Evolutionary conservation across 1,140 invertebrate genomes (phyloP).

Genomic region (Monomorium pharaonis): DNA sequence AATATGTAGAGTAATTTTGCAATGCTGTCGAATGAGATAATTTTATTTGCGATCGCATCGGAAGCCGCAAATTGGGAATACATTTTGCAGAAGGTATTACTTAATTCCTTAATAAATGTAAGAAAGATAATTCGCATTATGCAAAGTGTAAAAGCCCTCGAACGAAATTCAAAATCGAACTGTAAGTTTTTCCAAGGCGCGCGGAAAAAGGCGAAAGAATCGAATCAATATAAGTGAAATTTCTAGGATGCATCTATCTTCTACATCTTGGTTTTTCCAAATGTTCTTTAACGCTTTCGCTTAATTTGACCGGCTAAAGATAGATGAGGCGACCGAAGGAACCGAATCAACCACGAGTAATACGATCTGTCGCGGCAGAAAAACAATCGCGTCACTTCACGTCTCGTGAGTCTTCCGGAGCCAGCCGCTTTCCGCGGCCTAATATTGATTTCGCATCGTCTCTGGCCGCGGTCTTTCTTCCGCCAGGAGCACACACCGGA

Average conservation of each 20-base stretch:
- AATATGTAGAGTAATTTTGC: slow-evolving; percentile 44
- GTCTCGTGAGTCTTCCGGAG: slow-evolving; percentile 45
- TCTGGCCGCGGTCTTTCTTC: slow-evolving; percentile 20
- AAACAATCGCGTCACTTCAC: slow-evolving; percentile 59
- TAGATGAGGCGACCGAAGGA: slow-evolving; percentile 46
- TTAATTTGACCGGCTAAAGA: slow-evolving; percentile 65
- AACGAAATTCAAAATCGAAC: slow-evolving; percentile 14
- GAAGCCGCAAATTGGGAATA: slow-evolving; percentile 20
- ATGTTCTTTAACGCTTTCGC: slow-evolving; percentile 31
- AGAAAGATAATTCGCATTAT: not conserved
- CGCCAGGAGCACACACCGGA: not conserved
- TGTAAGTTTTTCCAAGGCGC: not conserved
- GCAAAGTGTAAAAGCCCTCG: not conserved
- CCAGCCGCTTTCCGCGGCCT: slow-evolving; percentile 43
- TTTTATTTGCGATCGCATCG: not conserved
- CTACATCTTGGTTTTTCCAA: slow-evolving; percentile 38
- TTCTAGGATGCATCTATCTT: slow-evolving; percentile 62
- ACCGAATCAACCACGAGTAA: slow-evolving; percentile 66
- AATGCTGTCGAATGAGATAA: slow-evolving; percentile 32
- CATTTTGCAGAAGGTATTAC: not conserved
- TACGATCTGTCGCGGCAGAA: slow-evolving; percentile 63
- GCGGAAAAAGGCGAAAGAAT: not conserved
- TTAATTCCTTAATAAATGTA: not conserved
- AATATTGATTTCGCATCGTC: slow-evolving; percentile 73
- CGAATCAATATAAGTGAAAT: slow-evolving; percentile 53